phyloP scores from a whole-genome alignment of 1,140 invertebrate species.

The Vanessa atalanta region DNA sequence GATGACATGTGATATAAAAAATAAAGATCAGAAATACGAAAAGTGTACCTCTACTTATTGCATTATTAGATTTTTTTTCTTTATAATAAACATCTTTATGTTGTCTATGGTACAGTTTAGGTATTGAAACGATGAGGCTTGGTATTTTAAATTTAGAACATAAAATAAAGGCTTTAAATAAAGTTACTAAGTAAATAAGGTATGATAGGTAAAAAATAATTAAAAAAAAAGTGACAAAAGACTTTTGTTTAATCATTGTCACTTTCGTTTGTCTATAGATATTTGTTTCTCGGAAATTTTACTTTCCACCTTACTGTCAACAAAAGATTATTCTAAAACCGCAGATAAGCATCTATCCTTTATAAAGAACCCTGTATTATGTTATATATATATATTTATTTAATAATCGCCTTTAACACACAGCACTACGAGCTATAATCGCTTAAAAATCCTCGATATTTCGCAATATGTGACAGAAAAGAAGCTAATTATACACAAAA shows the following conservation, averaged over 20 bases:
- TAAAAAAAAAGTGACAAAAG: conserved; percentile 1
- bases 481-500: conserved; percentile 5
- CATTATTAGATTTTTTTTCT: background rate
- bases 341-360: conserved; percentile 45
- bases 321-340: conserved; percentile 73
- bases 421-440: background rate
- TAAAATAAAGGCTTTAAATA: background rate
- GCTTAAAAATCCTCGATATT: background rate
- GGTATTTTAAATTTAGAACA: too few species aligned
- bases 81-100: background rate
- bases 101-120: background rate
- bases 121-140: background rate
- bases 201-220: background rate
- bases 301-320: conserved; percentile 58
- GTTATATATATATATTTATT: background rate
- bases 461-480: background rate
- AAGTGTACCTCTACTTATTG: background rate
- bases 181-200: background rate
- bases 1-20: conserved; percentile 60
- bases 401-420: background rate
- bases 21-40: background rate
- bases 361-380: conserved; percentile 18
- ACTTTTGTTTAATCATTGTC: conserved; percentile 28
- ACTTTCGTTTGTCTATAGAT: conserved; percentile 42
- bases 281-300: conserved; percentile 52